Evolutionary conservation across 2,888 invertebrate species (phyloP).

Genomic region (Aphidius colemani): DNA sequence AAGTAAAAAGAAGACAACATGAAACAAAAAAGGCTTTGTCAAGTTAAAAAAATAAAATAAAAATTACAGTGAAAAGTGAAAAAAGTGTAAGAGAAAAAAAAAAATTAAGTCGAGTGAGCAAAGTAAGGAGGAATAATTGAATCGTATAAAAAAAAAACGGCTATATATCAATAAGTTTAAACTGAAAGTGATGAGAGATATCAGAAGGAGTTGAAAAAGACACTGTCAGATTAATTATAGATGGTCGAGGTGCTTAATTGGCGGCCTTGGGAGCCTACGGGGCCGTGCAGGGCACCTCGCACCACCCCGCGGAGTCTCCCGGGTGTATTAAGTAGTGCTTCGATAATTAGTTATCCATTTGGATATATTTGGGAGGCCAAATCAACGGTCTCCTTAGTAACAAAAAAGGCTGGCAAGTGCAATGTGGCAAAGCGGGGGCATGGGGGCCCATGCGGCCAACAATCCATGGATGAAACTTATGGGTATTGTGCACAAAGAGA

Average conservation of each 20-base stretch:
- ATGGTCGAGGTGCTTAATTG: slow-evolving; percentile 55
- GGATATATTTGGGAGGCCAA: slow-evolving; percentile 45
- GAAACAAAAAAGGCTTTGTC: slow-evolving; percentile 13
- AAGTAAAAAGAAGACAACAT: slow-evolving; percentile 11
- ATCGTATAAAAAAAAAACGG: not conserved
- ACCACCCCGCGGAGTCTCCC: slow-evolving; percentile 46
- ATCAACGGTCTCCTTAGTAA: slow-evolving; percentile 45
- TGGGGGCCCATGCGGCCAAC: slow-evolving; percentile 75
- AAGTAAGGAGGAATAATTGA: slow-evolving; percentile 8
- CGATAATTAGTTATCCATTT: slow-evolving; percentile 34
- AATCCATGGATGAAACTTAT: slow-evolving; percentile 84
- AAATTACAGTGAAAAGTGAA: slow-evolving; percentile 5
- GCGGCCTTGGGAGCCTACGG: slow-evolving; percentile 57
- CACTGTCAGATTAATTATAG: slow-evolving; percentile 47
- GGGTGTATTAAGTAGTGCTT: slow-evolving; percentile 34
- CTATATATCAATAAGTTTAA: slow-evolving; percentile 17
- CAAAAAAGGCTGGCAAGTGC: slow-evolving; percentile 59
- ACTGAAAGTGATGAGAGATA: slow-evolving; percentile 6
- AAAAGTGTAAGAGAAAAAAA: slow-evolving; percentile 20
- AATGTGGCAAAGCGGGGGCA: slow-evolving; percentile 80
- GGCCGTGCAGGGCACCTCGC: slow-evolving; percentile 56
- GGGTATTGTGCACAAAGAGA: slow-evolving; percentile 80
- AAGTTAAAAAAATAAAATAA: not conserved
- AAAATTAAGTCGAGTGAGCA: slow-evolving; percentile 19
- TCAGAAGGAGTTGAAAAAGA: slow-evolving; percentile 18